Evolutionary conservation across 1,140 invertebrate genomes (phyloP).

Genomic region (Lethrus apterus): DNA sequence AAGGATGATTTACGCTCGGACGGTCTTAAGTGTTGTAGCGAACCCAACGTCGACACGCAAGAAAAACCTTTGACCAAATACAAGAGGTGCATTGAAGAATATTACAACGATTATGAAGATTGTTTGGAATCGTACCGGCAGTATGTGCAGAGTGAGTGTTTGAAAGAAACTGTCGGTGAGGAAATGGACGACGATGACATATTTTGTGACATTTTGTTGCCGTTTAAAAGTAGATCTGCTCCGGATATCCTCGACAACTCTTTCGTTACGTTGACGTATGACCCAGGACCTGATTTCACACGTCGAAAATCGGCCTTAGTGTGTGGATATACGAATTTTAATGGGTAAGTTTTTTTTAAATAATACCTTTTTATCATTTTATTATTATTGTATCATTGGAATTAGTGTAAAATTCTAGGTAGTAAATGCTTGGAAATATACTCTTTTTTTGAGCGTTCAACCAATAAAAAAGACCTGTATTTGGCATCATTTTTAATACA

Average conservation of each 20-base stretch:
- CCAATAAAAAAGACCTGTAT: no score
- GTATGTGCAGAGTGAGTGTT: conserved; percentile 17
- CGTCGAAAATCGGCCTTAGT: conserved; percentile 33
- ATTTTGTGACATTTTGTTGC: conserved; percentile 32
- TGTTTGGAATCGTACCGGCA: conserved; percentile 34
- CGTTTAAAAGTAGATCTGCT: conserved; percentile 33
- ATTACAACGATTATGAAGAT: conserved; percentile 40
- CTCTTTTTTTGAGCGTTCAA: no score
- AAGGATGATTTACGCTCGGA: conserved; percentile 12
- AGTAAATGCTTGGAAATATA: no score
- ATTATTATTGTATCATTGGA: no score
- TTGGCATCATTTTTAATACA: no score
- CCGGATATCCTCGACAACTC: conserved; percentile 35
- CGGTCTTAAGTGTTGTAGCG: conserved; percentile 29
- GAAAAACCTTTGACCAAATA: conserved; percentile 17
- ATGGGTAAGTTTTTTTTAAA: no score
- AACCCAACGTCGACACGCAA: conserved; percentile 27
- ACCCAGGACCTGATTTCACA: conserved; percentile 32
- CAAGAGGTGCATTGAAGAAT: conserved; percentile 31
- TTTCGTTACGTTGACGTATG: conserved; percentile 36
- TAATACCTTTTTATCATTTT: no score
- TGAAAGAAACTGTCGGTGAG: conserved; percentile 14
- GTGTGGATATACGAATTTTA: conserved; percentile 21
- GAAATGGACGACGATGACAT: conserved; percentile 35
- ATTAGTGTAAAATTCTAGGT: no score